Percentiles rank a stretch among this genome's conserved stretches.
Conservation (phyloP, 2,797 vertebrate species). For the Siniperca scherzeri region DNA sequence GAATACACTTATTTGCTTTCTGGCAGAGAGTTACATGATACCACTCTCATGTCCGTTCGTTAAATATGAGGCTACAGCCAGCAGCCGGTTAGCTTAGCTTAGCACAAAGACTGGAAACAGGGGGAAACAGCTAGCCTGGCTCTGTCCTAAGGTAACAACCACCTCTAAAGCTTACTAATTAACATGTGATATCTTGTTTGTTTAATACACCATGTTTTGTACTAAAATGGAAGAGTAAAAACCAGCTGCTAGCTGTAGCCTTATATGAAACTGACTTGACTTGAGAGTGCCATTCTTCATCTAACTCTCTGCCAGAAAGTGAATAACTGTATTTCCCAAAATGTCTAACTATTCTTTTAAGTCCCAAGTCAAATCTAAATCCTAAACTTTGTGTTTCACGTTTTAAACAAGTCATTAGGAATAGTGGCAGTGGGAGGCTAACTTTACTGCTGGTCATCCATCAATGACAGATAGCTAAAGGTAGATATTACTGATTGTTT, state of each 20-base stretch:
- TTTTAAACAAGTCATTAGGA: neutral
- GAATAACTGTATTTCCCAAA: neutral
- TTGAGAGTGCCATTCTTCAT: too few species aligned
- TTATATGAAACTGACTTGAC: neutral
- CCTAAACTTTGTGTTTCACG: neutral
- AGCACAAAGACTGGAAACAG: neutral
- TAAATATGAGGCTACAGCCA: neutral
- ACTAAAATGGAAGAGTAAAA: too few species aligned
- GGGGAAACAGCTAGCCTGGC: neutral
- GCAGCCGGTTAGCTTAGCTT: neutral
- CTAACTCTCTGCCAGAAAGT: neutral
- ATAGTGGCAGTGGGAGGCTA: too few species aligned
- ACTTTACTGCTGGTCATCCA: too few species aligned
- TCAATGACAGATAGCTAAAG: too few species aligned
- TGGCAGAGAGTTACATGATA: too few species aligned
- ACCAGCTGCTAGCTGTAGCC: too few species aligned
- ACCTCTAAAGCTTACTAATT: neutral
- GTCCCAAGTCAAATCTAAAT: neutral
- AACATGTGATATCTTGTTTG: too few species aligned
- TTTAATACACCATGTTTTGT: too few species aligned
- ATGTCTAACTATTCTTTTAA: neutral
- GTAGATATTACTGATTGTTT: too few species aligned
- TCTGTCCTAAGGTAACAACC: neutral
- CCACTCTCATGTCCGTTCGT: neutral
- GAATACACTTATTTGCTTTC: too few species aligned